Conservation (phyloP, 2,888 invertebrate genomes). For the Pemphredon lugubris region DNA sequence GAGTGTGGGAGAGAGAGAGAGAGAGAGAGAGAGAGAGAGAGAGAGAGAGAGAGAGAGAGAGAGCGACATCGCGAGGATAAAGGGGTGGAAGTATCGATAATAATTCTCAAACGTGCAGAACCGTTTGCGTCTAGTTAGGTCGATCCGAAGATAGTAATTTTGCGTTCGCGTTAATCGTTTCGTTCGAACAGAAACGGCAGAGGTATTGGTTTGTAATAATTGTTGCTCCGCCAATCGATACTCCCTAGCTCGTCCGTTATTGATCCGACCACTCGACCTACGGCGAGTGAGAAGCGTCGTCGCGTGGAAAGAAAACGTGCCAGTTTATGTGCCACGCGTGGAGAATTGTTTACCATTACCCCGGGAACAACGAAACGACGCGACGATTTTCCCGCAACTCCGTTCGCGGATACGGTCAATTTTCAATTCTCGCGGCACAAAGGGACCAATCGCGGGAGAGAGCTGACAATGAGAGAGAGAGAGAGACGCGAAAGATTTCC, state of each 20-base stretch:
- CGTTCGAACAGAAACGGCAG: constrained; percentile 37
- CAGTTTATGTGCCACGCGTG: constrained; percentile 53
- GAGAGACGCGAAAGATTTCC: too few species aligned
- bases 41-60: too few species aligned
- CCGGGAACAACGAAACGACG: neutral
- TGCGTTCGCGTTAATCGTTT: constrained; percentile 41
- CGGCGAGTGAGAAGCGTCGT: constrained; percentile 65
- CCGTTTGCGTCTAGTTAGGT: too few species aligned
- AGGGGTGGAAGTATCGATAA: too few species aligned
- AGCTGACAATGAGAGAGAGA: too few species aligned
- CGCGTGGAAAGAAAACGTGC: constrained; percentile 68
- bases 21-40: too few species aligned
- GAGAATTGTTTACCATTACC: constrained; percentile 55
- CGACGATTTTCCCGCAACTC: neutral
- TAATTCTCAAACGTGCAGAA: too few species aligned
- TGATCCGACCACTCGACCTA: constrained; percentile 65
- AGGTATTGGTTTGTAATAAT: constrained; percentile 64
- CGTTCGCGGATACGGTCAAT: too few species aligned
- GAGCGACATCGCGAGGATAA: too few species aligned
- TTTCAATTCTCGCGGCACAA: too few species aligned
- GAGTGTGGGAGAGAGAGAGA: too few species aligned
- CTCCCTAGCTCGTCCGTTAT: constrained; percentile 43
- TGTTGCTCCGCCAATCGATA: constrained; percentile 66
- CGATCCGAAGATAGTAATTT: neutral
- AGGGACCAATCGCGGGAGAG: too few species aligned